Percentiles rank a stretch among this genome's conserved stretches.
Evolutionary conservation across 1,140 invertebrate genomes (phyloP).

Genomic region (Helicoverpa armigera): DNA sequence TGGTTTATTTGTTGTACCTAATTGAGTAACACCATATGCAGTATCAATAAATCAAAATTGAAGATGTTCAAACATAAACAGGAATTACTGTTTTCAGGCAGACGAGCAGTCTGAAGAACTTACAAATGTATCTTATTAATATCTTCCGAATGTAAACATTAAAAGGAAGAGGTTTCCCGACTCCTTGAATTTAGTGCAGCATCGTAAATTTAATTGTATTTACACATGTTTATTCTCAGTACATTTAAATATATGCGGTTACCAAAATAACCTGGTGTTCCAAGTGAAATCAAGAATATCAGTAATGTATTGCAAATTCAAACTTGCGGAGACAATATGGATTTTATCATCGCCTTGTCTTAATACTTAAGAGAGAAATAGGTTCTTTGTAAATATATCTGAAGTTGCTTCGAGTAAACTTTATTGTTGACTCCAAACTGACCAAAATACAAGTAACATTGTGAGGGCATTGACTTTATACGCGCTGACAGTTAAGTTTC

Average conservation of each 20-base stretch:
- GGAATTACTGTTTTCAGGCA: slow-evolving; percentile 55
- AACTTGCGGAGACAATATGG: background rate
- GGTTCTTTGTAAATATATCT: too few species aligned
- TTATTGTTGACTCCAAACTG: too few species aligned
- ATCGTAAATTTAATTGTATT: slow-evolving; percentile 34
- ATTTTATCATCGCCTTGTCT: background rate
- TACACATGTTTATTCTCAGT: slow-evolving; percentile 11
- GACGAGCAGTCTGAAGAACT: slow-evolving; percentile 71
- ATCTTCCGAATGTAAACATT: slow-evolving; percentile 42
- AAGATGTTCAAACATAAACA: slow-evolving; percentile 58
- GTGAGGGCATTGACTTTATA: background rate
- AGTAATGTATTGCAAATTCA: background rate
- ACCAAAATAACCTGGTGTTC: background rate
- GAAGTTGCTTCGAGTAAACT: too few species aligned
- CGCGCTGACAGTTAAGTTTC: too few species aligned
- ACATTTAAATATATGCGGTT: slow-evolving; percentile 21
- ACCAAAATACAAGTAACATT: background rate
- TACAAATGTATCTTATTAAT: slow-evolving; percentile 55
- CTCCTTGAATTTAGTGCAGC: slow-evolving; percentile 26
- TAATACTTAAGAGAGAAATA: too few species aligned
- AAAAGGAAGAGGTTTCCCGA: slow-evolving; percentile 21
- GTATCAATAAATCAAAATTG: slow-evolving; percentile 45
- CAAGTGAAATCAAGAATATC: background rate
- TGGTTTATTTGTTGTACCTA: too few species aligned
- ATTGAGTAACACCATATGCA: background rate